Conservation (phyloP, 2,797 vertebrate species). For the Taenioides sp. region DNA sequence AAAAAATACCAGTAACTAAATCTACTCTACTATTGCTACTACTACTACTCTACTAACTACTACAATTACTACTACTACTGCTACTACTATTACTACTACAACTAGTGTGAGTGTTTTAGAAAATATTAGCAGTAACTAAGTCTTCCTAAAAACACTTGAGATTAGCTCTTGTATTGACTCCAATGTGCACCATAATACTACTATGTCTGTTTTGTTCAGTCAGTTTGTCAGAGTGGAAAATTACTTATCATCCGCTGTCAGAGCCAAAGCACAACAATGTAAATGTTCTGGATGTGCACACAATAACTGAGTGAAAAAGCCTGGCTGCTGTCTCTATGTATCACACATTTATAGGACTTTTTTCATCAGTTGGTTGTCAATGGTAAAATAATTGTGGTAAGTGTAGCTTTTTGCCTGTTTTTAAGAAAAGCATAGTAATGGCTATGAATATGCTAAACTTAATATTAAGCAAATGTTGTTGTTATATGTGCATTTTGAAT, state of each 20-base stretch:
- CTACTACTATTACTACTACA: not conserved
- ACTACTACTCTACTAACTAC: too few species aligned
- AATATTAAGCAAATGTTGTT: not conserved
- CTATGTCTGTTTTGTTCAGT: not conserved
- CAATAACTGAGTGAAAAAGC: not conserved
- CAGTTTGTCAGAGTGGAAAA: slow-evolving; percentile 6
- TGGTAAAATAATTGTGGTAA: not conserved
- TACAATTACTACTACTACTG: not conserved
- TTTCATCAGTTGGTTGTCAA: not conserved
- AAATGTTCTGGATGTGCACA: not conserved
- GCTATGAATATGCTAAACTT: not conserved
- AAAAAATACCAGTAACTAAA: too few species aligned
- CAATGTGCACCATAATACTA: not conserved
- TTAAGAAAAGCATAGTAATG: too few species aligned
- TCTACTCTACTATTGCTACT: not conserved
- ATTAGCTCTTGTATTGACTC: not conserved
- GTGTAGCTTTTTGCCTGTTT: not conserved
- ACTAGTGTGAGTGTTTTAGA: not conserved
- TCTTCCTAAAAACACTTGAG: not conserved
- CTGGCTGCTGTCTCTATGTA: not conserved
- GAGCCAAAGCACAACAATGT: not conserved
- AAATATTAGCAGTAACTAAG: not conserved
- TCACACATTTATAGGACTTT: not conserved
- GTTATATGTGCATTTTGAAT: not conserved
- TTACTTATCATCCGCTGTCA: not conserved